phyloP scores from a whole-genome alignment of 2,113 vertebrate genomes.

The Ptilorrhoa leucosticta region DNA sequence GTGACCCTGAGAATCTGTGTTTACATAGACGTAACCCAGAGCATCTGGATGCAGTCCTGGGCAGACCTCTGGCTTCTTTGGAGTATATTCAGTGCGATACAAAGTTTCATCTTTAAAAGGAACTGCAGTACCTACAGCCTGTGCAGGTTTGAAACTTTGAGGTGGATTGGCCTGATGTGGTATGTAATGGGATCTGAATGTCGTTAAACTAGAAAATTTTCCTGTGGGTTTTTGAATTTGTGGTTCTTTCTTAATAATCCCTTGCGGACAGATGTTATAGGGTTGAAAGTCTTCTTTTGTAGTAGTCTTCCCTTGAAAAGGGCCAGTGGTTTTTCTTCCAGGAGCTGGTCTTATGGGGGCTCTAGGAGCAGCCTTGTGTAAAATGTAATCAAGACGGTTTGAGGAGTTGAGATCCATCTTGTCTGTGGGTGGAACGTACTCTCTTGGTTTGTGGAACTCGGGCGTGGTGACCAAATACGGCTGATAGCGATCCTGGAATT shows the following conservation, averaged over 20 bases:
- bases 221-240: slow-evolving; percentile 70
- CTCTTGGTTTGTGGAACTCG: slow-evolving; percentile 7
- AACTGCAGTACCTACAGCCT: background rate
- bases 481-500: slow-evolving; percentile 80
- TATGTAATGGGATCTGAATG: slow-evolving; percentile 78
- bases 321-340: slow-evolving; percentile 20
- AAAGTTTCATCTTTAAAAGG: slow-evolving; percentile 73
- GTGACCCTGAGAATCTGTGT: slow-evolving; percentile 75
- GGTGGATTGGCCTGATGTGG: slow-evolving; percentile 67
- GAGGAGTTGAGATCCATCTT: slow-evolving; percentile 76
- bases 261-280: slow-evolving; percentile 63
- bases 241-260: slow-evolving; percentile 59
- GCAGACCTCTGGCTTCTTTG: slow-evolving; percentile 73
- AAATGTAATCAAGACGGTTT: slow-evolving; percentile 67
- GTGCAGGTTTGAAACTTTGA: slow-evolving; percentile 73
- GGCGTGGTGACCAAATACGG: slow-evolving; percentile 66
- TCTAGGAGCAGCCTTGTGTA: slow-evolving; percentile 57
- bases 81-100: slow-evolving; percentile 74
- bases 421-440: slow-evolving; percentile 67
- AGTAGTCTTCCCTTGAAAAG: slow-evolving; percentile 80
- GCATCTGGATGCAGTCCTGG: slow-evolving; percentile 71
- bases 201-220: slow-evolving; percentile 79
- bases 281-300: slow-evolving; percentile 79
- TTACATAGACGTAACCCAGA: slow-evolving; percentile 76
- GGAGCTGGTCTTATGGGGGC: slow-evolving; percentile 65